Evolutionary conservation across 2,888 invertebrate genomes (phyloP).

Genomic region (Lamproptera curius): DNA sequence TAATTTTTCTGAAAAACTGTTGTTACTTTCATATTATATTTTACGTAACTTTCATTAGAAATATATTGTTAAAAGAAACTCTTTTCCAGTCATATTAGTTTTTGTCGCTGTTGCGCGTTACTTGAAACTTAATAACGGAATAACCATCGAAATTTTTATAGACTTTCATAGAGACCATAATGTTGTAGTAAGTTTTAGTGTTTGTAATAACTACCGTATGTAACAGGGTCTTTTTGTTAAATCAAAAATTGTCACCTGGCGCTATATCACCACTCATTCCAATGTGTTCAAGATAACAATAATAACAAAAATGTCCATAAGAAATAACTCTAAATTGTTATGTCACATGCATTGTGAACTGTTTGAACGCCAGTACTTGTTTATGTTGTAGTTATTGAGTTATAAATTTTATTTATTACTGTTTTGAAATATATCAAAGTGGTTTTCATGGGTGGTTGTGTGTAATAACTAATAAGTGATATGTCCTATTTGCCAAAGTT

Average conservation of each 20-base stretch:
- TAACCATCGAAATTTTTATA: conserved; percentile 9
- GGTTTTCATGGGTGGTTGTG: conserved; percentile 43
- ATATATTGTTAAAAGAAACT: too few species aligned
- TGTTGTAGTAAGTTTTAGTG: conserved; percentile 22
- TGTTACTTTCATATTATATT: too few species aligned
- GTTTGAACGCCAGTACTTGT: conserved; percentile 53
- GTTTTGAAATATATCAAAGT: conserved; percentile 33
- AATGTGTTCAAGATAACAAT: conserved; percentile 44
- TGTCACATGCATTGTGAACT: conserved; percentile 28
- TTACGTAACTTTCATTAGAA: too few species aligned
- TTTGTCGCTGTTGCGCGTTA: too few species aligned
- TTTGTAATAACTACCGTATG: conserved; percentile 23
- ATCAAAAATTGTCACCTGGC: conserved; percentile 54
- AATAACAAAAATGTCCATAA: conserved; percentile 40
- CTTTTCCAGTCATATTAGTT: too few species aligned
- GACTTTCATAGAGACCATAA: conserved; percentile 12
- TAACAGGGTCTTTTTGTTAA: conserved; percentile 68
- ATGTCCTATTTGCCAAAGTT: conserved; percentile 64
- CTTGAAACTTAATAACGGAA: too few species aligned
- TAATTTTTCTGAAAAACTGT: too few species aligned
- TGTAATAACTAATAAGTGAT: conserved; percentile 29
- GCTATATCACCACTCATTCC: conserved; percentile 38
- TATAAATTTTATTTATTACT: conserved; percentile 49
- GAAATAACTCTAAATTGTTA: conserved; percentile 45
- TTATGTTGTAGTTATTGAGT: conserved; percentile 35